Base-by-base conservation (phyloP, 2,797 vertebrate species). In the Lepidocolaptes lacrymiger region DNA sequence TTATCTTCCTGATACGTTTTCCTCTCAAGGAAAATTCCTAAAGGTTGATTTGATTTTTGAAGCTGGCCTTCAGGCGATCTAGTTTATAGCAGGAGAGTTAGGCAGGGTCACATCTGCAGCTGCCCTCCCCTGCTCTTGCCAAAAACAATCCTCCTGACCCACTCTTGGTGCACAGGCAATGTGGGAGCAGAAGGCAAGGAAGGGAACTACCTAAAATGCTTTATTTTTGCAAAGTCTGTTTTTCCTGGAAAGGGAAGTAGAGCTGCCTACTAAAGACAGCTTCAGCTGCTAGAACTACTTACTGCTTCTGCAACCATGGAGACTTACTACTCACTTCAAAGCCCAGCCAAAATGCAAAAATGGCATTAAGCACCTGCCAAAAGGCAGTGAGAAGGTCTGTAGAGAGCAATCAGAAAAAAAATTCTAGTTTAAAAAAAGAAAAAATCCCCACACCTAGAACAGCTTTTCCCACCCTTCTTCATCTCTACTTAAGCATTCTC, bases 211-310 rank as follows among this genome's bases (percentile, higher is more conserved):
- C 63, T 44, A 43, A 96, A 96, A 85, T 48, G 78, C 71, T 91
- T 92, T 74, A 63, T 82, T 91, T 96, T 86, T 84, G 63, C 79
- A 61, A 77, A 94, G 56, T 67, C 91, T 86, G 62, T 84, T 91
- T 86, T 96, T 94, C 94, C 90, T 95, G 89, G 96, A 95, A 96
- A 96, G 94, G 94, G 86, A 95, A 95, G 67, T 14, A 67, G 54
- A 95, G 59, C 91, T 82, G 83, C 88, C 85, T 93, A 43, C 80
- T 84, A 79, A 90, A 91, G 74, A 58, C 51, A 73, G 88, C 61
- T 89, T 94, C 85, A 95, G 83, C 90, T 96, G 88, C 91, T 95
- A 61, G 52, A 89, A 61, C 56, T 63, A 26, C 89, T 85, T 92
- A 41, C 10, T 82, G 74, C 91, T 91, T 62, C 92, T 93, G 96